Evolutionary conservation across 2,113 vertebrate species (phyloP), one percentile per base, ranked within the genome.

Genomic region (Pachycephala philippinensis): DNA sequence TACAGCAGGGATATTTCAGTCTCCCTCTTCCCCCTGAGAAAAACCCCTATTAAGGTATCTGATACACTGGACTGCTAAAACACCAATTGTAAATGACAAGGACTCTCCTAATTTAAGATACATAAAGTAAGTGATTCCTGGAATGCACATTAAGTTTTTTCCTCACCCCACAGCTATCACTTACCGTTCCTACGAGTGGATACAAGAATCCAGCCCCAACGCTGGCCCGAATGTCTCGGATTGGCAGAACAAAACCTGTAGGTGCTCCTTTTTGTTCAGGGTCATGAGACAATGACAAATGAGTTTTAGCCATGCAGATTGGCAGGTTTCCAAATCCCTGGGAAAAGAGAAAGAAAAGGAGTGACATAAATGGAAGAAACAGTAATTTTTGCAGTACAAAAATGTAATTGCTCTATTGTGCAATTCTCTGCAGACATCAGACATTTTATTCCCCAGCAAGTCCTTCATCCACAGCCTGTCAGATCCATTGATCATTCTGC

Each of bases 271-370:
- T 99, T 91, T 97, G 98, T 83, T 99, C 99, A 24, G 99, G 99
- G 94, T 99, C 98, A 22, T 99, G 99, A 92, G 99, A 99, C 60
- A 99, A 97, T 0, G 99, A 99, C 85, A 99, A 95, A 90, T 99
- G 99, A 60, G 99, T 99, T 97, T 99, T 99, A 26, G 99, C 99
- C 99, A 99, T 99, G 97, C 99, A 99, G 95, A 99, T 98, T 30
- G 99, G 99, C 78, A 99, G 98, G 84, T 98, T 98, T 79, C 98
- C 98, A 94, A 99, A 99, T 40, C 99, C 99, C 99, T 99, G 87
- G 44, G 63, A 47, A 86, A 89, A 52, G 5, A 64, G 40, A 92
- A 71, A 84, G 49, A 82, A 81, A 77, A 70, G 23, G 24, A 65
- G 28, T 69, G 35, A 87, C 71, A 20, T 49, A 80, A 40, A 14